Conservation (phyloP, 1,140 invertebrate species). For the Lerema accius region DNA sequence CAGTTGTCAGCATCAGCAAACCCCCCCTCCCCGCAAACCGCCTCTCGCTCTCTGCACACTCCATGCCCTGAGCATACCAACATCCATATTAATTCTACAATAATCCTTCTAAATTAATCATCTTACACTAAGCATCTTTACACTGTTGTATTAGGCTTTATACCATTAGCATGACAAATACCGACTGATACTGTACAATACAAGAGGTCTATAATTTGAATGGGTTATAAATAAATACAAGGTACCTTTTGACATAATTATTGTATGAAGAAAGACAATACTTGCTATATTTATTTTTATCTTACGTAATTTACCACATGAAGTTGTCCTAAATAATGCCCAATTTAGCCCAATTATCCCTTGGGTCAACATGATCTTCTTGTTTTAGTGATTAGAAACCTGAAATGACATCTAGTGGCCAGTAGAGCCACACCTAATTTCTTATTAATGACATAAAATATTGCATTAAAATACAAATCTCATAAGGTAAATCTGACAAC, state of each 20-base stretch:
- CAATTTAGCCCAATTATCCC: slow-evolving; percentile 68
- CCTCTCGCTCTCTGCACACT: slow-evolving; percentile 68
- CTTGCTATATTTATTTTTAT: slow-evolving; percentile 25
- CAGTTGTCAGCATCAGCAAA: slow-evolving; percentile 77
- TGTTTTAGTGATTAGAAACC: slow-evolving; percentile 54
- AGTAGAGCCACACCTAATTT: slow-evolving; percentile 48
- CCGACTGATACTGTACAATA: not conserved
- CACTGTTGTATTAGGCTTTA: slow-evolving; percentile 15
- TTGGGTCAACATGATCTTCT: slow-evolving; percentile 65
- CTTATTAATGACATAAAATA: slow-evolving; percentile 30
- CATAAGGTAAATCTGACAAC: slow-evolving; percentile 4
- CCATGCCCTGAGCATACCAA: slow-evolving; percentile 80
- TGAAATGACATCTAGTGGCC: slow-evolving; percentile 68
- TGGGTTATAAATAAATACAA: slow-evolving; percentile 14
- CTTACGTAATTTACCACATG: slow-evolving; percentile 62
- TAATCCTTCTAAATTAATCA: slow-evolving; percentile 31
- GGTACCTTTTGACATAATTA: slow-evolving; percentile 9
- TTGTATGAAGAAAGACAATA: slow-evolving; percentile 19
- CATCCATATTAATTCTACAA: slow-evolving; percentile 67
- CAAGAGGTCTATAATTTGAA: slow-evolving; percentile 26
- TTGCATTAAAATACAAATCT: slow-evolving; percentile 24
- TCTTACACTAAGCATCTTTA: slow-evolving; percentile 23
- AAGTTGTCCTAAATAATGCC: slow-evolving; percentile 61
- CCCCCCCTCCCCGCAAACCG: slow-evolving; percentile 71
- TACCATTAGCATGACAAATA: not conserved